Evolutionary conservation across 64 coral and sea anemone species (phyloP).

Genomic region (Platygyra sinensis): DNA sequence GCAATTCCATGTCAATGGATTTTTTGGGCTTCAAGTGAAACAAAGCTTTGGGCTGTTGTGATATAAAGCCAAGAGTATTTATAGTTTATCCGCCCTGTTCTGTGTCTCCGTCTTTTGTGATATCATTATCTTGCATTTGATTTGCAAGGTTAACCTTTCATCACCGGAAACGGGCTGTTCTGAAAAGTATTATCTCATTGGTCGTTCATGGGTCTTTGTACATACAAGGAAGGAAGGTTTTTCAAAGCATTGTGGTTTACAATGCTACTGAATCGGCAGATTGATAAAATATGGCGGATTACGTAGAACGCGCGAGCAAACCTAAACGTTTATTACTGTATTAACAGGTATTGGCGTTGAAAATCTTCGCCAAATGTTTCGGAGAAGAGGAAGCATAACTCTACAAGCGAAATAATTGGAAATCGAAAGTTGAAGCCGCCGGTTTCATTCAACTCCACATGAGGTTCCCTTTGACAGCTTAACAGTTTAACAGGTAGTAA

Average conservation of each 20-base stretch:
- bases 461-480: constrained; percentile 19
- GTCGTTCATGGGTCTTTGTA: not conserved
- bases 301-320: not conserved
- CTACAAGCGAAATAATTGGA: not conserved
- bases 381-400: not conserved
- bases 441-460: not conserved
- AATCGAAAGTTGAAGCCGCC: not conserved
- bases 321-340: not conserved
- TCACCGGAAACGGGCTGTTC: not conserved
- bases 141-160: not conserved
- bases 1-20: not conserved
- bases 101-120: not conserved
- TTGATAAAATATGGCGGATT: not conserved
- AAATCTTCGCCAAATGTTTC: not conserved
- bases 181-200: not conserved
- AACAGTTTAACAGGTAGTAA: not conserved
- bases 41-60: not conserved
- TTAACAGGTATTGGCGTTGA: not conserved
- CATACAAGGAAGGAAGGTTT: not conserved
- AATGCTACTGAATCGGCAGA: not conserved
- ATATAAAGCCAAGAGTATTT: not conserved
- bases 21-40: not conserved
- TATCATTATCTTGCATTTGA: not conserved
- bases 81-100: not conserved
- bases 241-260: not conserved